A percentile compares a stretch with the other conserved stretches of the same genome.
Evolutionary conservation across 2,888 invertebrate genomes (phyloP).

Genomic region (Emmelina monodactyla): DNA sequence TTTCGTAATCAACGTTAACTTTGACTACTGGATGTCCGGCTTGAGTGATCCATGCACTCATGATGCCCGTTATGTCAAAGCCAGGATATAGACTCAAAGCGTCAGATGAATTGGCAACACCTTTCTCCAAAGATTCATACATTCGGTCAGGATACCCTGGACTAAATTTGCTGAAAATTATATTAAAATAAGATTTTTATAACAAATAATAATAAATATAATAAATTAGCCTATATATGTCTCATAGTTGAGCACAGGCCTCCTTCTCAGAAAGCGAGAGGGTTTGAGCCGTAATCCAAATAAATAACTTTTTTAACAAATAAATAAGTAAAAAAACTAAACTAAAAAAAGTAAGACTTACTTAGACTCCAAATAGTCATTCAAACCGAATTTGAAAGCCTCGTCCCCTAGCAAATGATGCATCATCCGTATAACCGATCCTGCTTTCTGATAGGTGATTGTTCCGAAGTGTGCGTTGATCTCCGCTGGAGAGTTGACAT

Average conservation of each 20-base stretch:
- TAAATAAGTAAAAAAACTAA: too few relatives aligned
- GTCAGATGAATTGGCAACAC: constrained; percentile 26
- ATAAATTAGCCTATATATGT: too few relatives aligned
- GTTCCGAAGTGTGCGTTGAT: constrained; percentile 70
- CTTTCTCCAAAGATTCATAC: constrained; percentile 44
- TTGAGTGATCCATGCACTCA: constrained; percentile 47
- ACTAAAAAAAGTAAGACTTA: too few relatives aligned
- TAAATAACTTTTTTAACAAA: too few relatives aligned
- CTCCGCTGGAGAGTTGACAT: constrained; percentile 68
- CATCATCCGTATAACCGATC: constrained; percentile 54
- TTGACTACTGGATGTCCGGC: constrained; percentile 44
- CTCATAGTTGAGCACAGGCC: too few relatives aligned
- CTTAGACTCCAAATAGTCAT: constrained; percentile 48
- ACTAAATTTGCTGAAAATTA: constrained; percentile 34
- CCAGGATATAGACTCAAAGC: constrained; percentile 31
- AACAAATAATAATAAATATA: too few relatives aligned
- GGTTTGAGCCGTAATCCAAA: too few relatives aligned
- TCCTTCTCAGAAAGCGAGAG: too few relatives aligned
- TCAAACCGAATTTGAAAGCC: constrained; percentile 30
- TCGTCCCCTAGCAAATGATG: constrained; percentile 48
- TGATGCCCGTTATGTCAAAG: constrained; percentile 28
- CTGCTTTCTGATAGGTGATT: constrained; percentile 75
- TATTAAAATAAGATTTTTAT: too few relatives aligned
- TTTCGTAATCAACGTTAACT: constrained; percentile 37
- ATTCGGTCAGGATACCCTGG: constrained; percentile 57